Base-by-base conservation (phyloP, 1,140 invertebrate genomes). In the Drosophila pallidifrons region DNA sequence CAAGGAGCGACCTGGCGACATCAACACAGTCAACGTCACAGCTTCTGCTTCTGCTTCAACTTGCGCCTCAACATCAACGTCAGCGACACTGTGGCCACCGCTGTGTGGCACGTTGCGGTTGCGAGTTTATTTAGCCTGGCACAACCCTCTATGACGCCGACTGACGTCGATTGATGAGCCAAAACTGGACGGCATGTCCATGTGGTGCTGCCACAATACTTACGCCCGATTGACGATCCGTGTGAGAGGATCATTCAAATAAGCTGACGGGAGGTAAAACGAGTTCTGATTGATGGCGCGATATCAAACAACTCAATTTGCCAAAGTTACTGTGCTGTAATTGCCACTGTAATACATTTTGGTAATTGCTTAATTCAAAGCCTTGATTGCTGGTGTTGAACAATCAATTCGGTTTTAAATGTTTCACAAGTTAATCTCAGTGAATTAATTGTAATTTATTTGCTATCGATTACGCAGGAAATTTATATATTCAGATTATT, bases 151-250 rank as follows among this genome's bases (percentile, higher is more conserved):
- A n/a, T n/a, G 43, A 63, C 38, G 15, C 8, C 20, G 20, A 25
- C 51, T 75, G 72, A 70, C 66, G 59, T 20, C 67, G 61, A 79
- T 76, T 79, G 66, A 41, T 65, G 67, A 82, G 80, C 71, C 16
- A 16, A 51, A 49, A 54, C 79, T 87, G 79, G 82, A 82, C 81
- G 54, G 10, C 25, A 8, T 51, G 25, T 52, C 35, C 58, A 52
- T 54, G 43, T 49, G 61, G 13, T 65, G 65, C 30, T 82, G 76
- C 71, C 82, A 85, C 73, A 85, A 85, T 77, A 85, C 77, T 85
- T 80, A 83, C 59, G 70, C 82, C 67, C 61, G 54, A 61, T 74
- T 77, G 79, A 87, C 71, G 59, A 41, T 47, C 49, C 28, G 60
- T 38, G 10, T 10, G 35, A 55, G 65, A 55, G 65, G 69, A 59